These are phyloP conservation scores for Eudasyphora cyanicolor DNA, from an alignment of 2,888 invertebrate genomes.

Conservation along the genomic window DNA sequence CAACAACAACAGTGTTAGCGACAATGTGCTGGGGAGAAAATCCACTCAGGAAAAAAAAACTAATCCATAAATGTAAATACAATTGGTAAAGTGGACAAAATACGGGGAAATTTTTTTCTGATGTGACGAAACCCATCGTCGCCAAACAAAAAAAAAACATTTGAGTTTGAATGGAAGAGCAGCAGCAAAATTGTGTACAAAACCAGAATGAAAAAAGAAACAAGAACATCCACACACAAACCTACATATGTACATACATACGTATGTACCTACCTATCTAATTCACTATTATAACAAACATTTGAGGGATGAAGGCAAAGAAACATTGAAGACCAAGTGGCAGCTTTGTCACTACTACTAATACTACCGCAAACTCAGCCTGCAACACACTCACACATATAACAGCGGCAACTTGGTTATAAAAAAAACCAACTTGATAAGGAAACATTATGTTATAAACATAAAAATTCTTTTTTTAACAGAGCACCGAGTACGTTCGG, in stretches of 20 bases:
- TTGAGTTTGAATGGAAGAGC: constrained; percentile 52
- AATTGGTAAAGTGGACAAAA: constrained; percentile 45
- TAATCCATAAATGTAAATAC: constrained; percentile 55
- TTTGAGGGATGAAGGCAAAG: constrained; percentile 55
- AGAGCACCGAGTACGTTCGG: constrained; percentile 27
- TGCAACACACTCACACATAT: constrained; percentile 60
- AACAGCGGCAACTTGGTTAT: constrained; percentile 35
- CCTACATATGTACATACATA: constrained; percentile 32
- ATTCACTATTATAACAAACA: constrained; percentile 14
- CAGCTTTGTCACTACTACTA: constrained; percentile 21
- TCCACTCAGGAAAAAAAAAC: constrained; percentile 8
- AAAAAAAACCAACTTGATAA: constrained; percentile 53
- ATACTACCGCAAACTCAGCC: constrained; percentile 35
- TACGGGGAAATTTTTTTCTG: constrained; percentile 53
- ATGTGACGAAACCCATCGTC: neutral
- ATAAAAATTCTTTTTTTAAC: constrained; percentile 14
- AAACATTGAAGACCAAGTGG: constrained; percentile 25
- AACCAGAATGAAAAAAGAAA: constrained; percentile 14
- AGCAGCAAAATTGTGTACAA: neutral
- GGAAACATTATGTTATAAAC: constrained; percentile 61
- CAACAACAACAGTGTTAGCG: constrained; percentile 30
- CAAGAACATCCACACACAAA: neutral
- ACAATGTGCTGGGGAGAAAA: neutral
- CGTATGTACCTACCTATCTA: constrained; percentile 22
- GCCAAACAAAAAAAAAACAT: neutral